Evolutionary conservation across 2,797 vertebrate genomes (phyloP), one percentile per base, ranked within the genome.

Genomic region (Hybognathus amarus): DNA sequence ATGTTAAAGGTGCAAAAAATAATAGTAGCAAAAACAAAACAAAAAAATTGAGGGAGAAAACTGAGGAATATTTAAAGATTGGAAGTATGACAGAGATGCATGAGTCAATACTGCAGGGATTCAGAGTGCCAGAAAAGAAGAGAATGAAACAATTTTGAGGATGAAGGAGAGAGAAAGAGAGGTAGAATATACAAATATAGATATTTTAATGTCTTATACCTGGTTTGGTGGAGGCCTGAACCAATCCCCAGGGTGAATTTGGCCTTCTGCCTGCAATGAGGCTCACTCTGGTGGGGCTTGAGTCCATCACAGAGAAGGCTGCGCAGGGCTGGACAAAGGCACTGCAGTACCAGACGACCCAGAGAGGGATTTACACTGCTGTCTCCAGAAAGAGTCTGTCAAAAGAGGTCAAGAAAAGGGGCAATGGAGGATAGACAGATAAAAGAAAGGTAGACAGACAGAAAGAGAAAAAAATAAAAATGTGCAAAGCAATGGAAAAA

Each of bases 261-360:
- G 94, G 95, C 88, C 97, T 94, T 89, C 97, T 95, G 85, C 98
- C 98, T 0, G 96, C 94, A 86, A 99, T 98, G 33, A 99, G 90
- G 84, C n/a, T 99, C 98, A 92, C 96, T 98, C 94, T 97, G 97
- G 92, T 97, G 97, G 0, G 97, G 97, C 90, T 97, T 99, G 85
- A 99, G 93, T 66, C 97, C 97, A 0, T 99, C 96, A 0, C 93
- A 95, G 91, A 99, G 95, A 93, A 99, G 79, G 83, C 91, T 92
- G 13, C 93, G 93, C 81, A 99, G 95, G 0, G 97, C 96, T 0
- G 97, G 97, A 88, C 98, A 99, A 76, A 99, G 95, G 40, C 95
- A 96, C 90, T 95, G 95, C 93, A 98, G 94, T 91, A 98, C 95
- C 91, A 99, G 92, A 30, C 97, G 95, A 22, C 97, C 97, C 88